These are phyloP conservation scores for Globodera ellingtonae DNA, from an alignment of 1,140 invertebrate species.

Conservation along the genomic window DNA sequence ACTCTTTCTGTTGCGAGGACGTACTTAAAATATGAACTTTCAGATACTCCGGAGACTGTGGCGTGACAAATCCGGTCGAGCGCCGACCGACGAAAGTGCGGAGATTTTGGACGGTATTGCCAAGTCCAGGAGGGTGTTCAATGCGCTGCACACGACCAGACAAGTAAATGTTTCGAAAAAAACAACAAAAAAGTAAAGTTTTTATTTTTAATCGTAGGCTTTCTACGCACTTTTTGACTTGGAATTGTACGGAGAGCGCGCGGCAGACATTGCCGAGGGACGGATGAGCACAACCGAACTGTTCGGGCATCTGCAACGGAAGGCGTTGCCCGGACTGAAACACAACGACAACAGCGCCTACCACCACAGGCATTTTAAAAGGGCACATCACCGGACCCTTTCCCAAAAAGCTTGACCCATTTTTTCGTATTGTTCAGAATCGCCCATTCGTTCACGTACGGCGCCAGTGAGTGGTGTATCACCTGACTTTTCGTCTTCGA, in stretches of 20 bases:
- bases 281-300: constrained; percentile 73
- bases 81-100: constrained; percentile 30
- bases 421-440: constrained; percentile 66
- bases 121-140: constrained; percentile 48
- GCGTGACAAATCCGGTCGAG: constrained; percentile 30
- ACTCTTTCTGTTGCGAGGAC: background rate
- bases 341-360: constrained; percentile 73
- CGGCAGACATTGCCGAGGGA: constrained; percentile 40
- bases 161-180: constrained; percentile 28
- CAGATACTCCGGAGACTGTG: constrained; percentile 80
- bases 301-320: constrained; percentile 77
- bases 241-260: constrained; percentile 55
- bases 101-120: constrained; percentile 34
- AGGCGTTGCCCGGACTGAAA: constrained; percentile 64
- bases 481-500: background rate
- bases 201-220: constrained; percentile 37
- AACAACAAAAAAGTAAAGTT: background rate
- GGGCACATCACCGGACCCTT: background rate
- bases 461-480: constrained; percentile 72
- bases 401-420: constrained; percentile 2
- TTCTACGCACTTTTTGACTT: constrained; percentile 61
- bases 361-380: constrained; percentile 77
- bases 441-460: constrained; percentile 93
- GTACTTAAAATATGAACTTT: constrained; percentile 29
- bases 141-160: constrained; percentile 52